Conservation (phyloP, 2,888 invertebrate species). For the Leucoma salicis region DNA sequence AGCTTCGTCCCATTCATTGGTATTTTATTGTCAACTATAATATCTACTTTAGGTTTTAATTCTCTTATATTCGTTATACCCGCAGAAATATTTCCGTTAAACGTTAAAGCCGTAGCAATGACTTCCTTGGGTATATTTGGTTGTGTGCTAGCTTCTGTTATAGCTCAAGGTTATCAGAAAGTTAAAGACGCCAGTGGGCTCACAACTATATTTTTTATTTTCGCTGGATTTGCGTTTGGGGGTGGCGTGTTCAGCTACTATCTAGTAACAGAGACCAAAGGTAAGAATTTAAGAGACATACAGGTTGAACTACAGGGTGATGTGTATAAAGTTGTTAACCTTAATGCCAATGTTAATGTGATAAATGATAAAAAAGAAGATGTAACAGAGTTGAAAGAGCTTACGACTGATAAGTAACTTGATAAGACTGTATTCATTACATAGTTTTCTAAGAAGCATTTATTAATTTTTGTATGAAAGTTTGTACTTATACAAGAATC, state of each 20-base stretch:
- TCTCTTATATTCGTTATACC: slow-evolving; percentile 70
- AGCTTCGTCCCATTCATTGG: slow-evolving; percentile 59
- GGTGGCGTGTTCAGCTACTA: slow-evolving; percentile 62
- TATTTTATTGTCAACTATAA: slow-evolving; percentile 44
- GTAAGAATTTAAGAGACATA: slow-evolving; percentile 75
- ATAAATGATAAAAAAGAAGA: not conserved
- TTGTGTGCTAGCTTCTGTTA: slow-evolving; percentile 63
- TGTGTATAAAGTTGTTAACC: slow-evolving; percentile 12
- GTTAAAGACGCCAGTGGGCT: slow-evolving; percentile 63
- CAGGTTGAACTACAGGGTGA: slow-evolving; percentile 66
- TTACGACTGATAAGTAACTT: not conserved
- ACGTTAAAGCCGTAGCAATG: slow-evolving; percentile 74
- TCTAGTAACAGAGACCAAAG: slow-evolving; percentile 77
- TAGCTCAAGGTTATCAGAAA: slow-evolving; percentile 68
- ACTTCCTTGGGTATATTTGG: slow-evolving; percentile 65
- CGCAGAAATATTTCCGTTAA: slow-evolving; percentile 77
- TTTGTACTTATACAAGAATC: too few relatives aligned
- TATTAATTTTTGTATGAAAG: not conserved
- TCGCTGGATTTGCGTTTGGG: slow-evolving; percentile 58
- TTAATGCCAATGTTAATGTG: not conserved
- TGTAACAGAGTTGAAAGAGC: not conserved
- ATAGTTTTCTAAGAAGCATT: not conserved
- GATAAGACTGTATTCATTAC: not conserved
- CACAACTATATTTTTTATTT: slow-evolving; percentile 68
- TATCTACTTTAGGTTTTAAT: slow-evolving; percentile 60